Conservation (phyloP, 1,140 invertebrate species). For the Saccostrea glomerata region DNA sequence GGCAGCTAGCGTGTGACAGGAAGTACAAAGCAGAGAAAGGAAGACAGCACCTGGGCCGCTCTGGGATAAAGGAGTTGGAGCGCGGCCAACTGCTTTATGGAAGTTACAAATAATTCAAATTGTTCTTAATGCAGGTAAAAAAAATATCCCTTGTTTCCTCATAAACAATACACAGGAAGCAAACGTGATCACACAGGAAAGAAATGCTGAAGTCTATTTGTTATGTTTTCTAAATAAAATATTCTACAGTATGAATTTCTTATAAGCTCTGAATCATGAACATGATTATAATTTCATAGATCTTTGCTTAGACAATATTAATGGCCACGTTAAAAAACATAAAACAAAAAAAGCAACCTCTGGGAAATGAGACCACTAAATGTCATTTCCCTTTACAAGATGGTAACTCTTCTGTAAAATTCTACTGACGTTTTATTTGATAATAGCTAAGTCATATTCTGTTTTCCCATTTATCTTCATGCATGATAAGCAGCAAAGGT, state of each 20-base stretch:
- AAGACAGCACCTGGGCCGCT: constrained; percentile 15
- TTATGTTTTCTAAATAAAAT: background rate
- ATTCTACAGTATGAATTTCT: constrained; percentile 7
- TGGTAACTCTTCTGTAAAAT: constrained; percentile 20
- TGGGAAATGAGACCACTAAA: constrained; percentile 9
- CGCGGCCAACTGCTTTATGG: background rate
- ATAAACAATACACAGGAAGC: constrained; percentile 13
- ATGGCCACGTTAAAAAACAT: background rate
- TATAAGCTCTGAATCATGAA: background rate
- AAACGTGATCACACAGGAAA: background rate
- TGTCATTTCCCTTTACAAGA: constrained; percentile 13
- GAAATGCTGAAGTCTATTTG: background rate
- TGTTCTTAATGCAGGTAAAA: constrained; percentile 25
- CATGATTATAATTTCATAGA: background rate
- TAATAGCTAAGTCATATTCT: constrained; percentile 36
- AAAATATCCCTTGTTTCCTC: background rate
- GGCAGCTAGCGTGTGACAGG: background rate
- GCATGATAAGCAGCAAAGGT: constrained; percentile 14
- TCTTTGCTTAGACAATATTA: background rate
- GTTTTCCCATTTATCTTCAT: constrained; percentile 33
- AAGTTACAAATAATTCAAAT: constrained; percentile 30
- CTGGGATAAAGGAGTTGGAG: constrained; percentile 11
- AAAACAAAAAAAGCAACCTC: background rate
- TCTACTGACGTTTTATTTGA: constrained; percentile 32
- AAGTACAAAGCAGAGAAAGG: constrained; percentile 22